Percentiles rank a stretch among this genome's conserved stretches.
Evolutionary conservation across 2,888 invertebrate species (phyloP).

Genomic region (Pachydiplax longipennis): DNA sequence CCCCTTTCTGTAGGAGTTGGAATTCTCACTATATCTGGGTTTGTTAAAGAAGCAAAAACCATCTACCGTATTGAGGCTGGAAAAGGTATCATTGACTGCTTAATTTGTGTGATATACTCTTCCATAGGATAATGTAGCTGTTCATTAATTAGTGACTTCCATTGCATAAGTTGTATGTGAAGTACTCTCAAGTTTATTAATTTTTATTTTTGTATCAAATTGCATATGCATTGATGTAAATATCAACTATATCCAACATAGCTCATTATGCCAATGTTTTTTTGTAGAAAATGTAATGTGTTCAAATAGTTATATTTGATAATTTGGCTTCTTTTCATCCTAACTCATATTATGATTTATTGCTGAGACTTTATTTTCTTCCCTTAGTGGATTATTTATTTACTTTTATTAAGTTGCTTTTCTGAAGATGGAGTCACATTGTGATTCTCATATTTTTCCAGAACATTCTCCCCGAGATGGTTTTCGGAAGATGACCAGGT

Average conservation of each 20-base stretch:
- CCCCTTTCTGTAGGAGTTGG: slow-evolving; percentile 41
- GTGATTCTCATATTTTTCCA: slow-evolving; percentile 40
- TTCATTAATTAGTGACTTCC: neutral
- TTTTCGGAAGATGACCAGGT: slow-evolving; percentile 35
- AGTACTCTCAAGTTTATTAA: neutral
- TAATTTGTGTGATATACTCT: slow-evolving; percentile 12
- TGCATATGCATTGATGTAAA: neutral
- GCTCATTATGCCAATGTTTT: neutral
- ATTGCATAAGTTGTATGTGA: neutral
- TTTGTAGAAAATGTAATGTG: neutral
- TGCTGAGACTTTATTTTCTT: neutral
- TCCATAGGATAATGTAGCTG: slow-evolving; percentile 20
- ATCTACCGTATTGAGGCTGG: slow-evolving; percentile 31
- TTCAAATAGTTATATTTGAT: neutral
- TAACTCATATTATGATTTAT: neutral
- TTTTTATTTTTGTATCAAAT: neutral
- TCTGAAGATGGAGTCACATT: neutral
- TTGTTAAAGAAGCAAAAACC: slow-evolving; percentile 42
- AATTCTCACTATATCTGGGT: slow-evolving; percentile 40
- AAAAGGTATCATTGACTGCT: slow-evolving; percentile 40
- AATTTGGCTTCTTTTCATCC: neutral
- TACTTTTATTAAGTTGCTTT: neutral
- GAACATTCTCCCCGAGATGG: slow-evolving; percentile 40
- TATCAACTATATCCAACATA: neutral
- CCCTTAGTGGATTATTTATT: neutral